These are phyloP conservation scores for Ceraclea dissimilis DNA, from an alignment of 2,888 invertebrate genomes.

Conservation along the genomic window DNA sequence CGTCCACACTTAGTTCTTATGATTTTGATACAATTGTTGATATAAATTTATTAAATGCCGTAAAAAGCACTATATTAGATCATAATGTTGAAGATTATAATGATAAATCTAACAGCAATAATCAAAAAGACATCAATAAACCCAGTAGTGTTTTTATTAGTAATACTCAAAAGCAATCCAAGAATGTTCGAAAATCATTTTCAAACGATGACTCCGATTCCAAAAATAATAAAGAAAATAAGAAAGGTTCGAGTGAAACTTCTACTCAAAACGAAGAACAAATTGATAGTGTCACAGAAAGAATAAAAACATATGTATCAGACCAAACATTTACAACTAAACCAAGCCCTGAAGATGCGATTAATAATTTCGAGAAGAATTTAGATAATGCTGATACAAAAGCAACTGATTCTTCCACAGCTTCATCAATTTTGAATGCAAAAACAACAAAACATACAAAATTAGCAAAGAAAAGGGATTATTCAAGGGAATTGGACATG, in stretches of 20 bases:
- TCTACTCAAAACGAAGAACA: not conserved
- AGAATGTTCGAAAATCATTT: too few species aligned
- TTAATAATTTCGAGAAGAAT: not conserved
- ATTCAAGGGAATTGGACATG: constrained; percentile 4
- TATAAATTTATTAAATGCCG: constrained; percentile 9
- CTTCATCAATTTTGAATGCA: not conserved
- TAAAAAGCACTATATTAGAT: too few species aligned
- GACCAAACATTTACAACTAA: too few species aligned
- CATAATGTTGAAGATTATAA: too few species aligned
- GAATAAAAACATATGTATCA: not conserved
- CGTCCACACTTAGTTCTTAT: constrained; percentile 23
- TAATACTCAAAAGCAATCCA: too few species aligned
- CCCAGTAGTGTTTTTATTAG: too few species aligned
- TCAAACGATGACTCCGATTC: too few species aligned
- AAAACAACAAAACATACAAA: not conserved
- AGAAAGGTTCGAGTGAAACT: not conserved
- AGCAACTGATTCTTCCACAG: not conserved
- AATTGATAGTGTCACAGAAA: not conserved
- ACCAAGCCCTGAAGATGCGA: not conserved
- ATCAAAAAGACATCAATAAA: too few species aligned
- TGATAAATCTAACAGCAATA: too few species aligned
- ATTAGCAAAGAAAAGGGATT: not conserved
- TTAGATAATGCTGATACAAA: not conserved
- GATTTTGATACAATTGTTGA: constrained; percentile 16
- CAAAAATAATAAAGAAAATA: not conserved